These are phyloP conservation scores for Pammene aurita DNA, from an alignment of 2,888 invertebrate species.

Conservation along the genomic window DNA sequence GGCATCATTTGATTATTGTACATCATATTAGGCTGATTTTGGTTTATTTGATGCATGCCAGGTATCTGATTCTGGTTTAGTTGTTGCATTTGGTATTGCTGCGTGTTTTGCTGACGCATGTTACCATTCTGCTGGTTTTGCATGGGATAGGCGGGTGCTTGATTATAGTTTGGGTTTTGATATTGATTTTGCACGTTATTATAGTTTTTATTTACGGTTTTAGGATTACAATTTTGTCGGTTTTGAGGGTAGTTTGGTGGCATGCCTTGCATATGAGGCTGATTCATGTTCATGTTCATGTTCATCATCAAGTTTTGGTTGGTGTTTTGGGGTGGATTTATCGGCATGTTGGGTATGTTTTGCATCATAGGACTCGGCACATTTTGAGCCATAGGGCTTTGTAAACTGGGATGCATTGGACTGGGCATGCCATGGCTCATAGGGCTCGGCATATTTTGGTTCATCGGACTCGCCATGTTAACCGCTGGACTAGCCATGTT, in stretches of 20 bases:
- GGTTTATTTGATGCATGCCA: slow-evolving; percentile 59
- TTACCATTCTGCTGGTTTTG: slow-evolving; percentile 65
- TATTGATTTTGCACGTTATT: slow-evolving; percentile 69
- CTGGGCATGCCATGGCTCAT: slow-evolving; percentile 77
- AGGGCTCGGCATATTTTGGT: slow-evolving; percentile 67
- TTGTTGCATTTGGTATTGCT: slow-evolving; percentile 72
- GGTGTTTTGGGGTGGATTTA: slow-evolving; percentile 61
- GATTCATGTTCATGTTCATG: slow-evolving; percentile 53
- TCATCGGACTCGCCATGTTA: slow-evolving; percentile 67
- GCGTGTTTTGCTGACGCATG: slow-evolving; percentile 69
- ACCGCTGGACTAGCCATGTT: slow-evolving; percentile 71
- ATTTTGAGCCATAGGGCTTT: slow-evolving; percentile 74
- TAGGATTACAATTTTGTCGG: slow-evolving; percentile 64
- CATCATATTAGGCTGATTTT: slow-evolving; percentile 61
- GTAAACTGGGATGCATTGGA: slow-evolving; percentile 74
- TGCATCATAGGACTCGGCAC: slow-evolving; percentile 74
- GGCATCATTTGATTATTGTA: slow-evolving; percentile 66
- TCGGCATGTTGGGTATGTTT: slow-evolving; percentile 71
- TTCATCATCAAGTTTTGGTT: slow-evolving; percentile 67
- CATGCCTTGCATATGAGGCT: slow-evolving; percentile 54
- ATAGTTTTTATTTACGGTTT: slow-evolving; percentile 64
- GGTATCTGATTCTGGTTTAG: slow-evolving; percentile 67
- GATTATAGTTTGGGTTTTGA: slow-evolving; percentile 69
- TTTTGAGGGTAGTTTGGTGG: slow-evolving; percentile 62
- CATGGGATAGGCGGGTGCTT: slow-evolving; percentile 63